phyloP scores from a whole-genome alignment of 2,797 vertebrate species.

The Gambelia wislizenii region DNA sequence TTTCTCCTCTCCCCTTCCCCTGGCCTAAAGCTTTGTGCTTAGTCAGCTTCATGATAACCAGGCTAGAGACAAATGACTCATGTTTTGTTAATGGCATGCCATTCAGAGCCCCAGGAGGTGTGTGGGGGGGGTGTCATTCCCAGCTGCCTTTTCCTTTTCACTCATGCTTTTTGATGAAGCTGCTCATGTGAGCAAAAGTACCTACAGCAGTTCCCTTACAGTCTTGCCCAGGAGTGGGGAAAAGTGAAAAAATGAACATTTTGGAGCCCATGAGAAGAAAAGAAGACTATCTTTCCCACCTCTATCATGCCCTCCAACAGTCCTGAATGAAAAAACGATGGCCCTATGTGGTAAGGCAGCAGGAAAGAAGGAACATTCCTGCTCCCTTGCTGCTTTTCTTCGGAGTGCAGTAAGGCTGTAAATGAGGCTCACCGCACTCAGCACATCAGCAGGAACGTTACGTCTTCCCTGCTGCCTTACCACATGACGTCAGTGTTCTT shows the following conservation, averaged over 20 bases:
- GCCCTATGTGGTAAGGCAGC: no score
- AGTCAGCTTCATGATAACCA: constrained; percentile 71
- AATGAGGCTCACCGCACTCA: no score
- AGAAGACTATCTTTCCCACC: no score
- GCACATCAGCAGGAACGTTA: no score
- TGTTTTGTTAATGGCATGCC: constrained; percentile 57
- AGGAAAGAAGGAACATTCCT: no score
- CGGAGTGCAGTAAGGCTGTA: no score
- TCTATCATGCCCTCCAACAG: no score
- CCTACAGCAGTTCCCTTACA: constrained; percentile 23
- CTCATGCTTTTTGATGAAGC: not conserved
- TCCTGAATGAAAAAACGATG: no score
- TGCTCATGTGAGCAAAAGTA: not conserved
- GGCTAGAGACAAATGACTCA: constrained; percentile 73
- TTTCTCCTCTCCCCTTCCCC: not conserved
- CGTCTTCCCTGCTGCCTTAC: no score
- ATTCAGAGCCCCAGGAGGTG: not conserved
- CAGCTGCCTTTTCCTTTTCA: constrained; percentile 38
- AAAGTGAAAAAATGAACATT: not conserved
- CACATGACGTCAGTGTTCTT: no score
- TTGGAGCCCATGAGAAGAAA: no score
- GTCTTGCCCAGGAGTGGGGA: not conserved
- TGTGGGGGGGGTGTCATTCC: not conserved
- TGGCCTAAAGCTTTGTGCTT: constrained; percentile 53
- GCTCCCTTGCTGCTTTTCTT: no score